Percentiles rank a stretch among this genome's conserved stretches.
phyloP scores from a whole-genome alignment of 2,797 vertebrate species.

The Tokudaia tokunoshimensis region DNA sequence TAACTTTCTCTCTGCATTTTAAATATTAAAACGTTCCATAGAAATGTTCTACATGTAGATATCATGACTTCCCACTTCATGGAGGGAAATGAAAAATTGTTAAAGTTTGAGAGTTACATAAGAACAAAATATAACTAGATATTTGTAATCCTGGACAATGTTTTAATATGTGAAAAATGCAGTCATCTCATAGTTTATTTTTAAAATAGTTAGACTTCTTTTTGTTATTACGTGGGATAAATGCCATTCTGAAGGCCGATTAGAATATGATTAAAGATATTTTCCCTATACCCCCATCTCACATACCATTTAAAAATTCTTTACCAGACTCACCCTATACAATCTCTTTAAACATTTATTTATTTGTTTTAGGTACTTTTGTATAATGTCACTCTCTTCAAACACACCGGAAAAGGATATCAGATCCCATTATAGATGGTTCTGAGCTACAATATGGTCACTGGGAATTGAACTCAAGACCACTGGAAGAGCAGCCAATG shows the following conservation, averaged over 20 bases:
- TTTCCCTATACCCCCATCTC: neutral
- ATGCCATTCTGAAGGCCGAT: neutral
- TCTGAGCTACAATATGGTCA: neutral
- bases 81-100: slow-evolving; percentile 27
- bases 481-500: neutral
- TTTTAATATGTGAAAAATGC: slow-evolving; percentile 15
- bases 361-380: neutral
- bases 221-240: neutral
- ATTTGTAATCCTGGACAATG: neutral
- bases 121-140: neutral
- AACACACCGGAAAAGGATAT: neutral
- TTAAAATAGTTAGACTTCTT: neutral
- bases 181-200: neutral
- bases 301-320: neutral
- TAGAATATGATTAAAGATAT: neutral
- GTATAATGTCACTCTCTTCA: neutral
- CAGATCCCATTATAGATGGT: neutral
- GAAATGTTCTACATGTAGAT: neutral
- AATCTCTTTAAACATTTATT: neutral
- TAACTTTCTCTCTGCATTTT: slow-evolving; percentile 58
- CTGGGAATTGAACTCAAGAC: neutral
- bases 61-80: slow-evolving; percentile 12
- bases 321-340: neutral
- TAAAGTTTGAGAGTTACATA: neutral
- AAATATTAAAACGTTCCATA: neutral